phyloP scores from a whole-genome alignment of 2,113 vertebrate species.

The Litocranius walleri region DNA sequence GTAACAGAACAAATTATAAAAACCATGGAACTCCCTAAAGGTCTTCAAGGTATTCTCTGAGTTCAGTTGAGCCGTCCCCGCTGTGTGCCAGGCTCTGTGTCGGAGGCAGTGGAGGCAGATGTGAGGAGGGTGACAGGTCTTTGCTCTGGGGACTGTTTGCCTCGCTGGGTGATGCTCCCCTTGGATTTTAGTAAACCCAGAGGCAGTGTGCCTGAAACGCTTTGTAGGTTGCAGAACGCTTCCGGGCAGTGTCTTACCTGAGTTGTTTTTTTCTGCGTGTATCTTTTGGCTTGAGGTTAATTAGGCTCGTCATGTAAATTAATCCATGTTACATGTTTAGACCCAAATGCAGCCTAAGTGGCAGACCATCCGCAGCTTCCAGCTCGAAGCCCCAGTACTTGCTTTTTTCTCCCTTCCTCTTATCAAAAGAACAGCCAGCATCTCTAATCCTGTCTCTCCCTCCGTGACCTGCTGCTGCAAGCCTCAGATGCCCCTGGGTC shows the following conservation, averaged over 20 bases:
- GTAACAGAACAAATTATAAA: slow-evolving; percentile 88
- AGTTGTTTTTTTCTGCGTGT: background rate
- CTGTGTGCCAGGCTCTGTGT: background rate
- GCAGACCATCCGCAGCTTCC: background rate
- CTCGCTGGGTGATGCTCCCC: background rate
- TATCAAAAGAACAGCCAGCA: background rate
- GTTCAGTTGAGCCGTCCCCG: slow-evolving; percentile 17
- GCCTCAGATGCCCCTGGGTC: background rate
- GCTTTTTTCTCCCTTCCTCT: background rate
- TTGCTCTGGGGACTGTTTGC: background rate
- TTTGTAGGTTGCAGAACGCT: background rate
- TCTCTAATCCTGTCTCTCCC: background rate
- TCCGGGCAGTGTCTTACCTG: background rate
- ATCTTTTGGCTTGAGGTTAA: background rate
- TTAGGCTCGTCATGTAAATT: background rate
- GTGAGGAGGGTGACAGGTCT: background rate
- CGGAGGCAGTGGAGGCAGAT: background rate
- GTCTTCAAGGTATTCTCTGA: slow-evolving; percentile 87
- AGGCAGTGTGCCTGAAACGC: background rate
- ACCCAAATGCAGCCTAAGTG: background rate
- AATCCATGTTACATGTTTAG: background rate
- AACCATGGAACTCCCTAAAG: slow-evolving; percentile 91
- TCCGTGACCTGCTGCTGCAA: background rate
- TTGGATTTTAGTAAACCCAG: background rate
- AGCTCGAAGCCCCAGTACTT: background rate